Base-by-base conservation (phyloP, 2,888 invertebrate species). In the Chelonus formosanus region DNA sequence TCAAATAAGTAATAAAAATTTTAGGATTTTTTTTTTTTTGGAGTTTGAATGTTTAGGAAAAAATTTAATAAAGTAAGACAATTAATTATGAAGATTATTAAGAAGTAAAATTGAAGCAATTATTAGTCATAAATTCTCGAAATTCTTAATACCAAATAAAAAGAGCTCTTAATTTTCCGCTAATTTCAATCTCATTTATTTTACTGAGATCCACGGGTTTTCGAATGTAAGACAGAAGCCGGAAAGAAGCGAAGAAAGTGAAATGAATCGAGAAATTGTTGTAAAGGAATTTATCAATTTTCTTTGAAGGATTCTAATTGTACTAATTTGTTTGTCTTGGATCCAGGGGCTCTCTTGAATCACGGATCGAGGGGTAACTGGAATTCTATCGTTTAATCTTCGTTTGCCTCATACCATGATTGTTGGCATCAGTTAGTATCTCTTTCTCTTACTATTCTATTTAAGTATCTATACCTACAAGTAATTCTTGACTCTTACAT, bases 211-310 rank as follows among this genome's bases (percentile, higher is more conserved):
- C 48, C 6, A 40, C 40, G 4, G 48, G 5, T 20, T 10, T 10
- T n/a, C n/a, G 32, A 32, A 52, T 52, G 31, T 10, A 55, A 55
- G 35, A 36, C n/a, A 36, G 6, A 36, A 34, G 40, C 5, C 8
- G 10, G 34, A 36, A 55, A 55, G 3, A 4, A 40, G 61, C 20
- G 40, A 45, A 45, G 57, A 62, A 63, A 63, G 78, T 83, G 83
- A 84, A 84, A 84, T 83, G 84, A 83, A 78, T 82, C 83, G 83
- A 74, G 82, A 83, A 84, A 83, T 84, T 81, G 83, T 83, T 81
- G 78, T 78, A 75, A 72, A 76, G 84, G 83, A 84, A 84, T 84
- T 83, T 83, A 83, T 84, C 84, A 83, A 83, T 83, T 83, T 84
- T 83, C 84, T 83, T 84, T 82, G 83, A 82, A 79, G 82, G 79